phyloP scores from a whole-genome alignment of 2,888 invertebrate species.

The Drosophila diplacantha region DNA sequence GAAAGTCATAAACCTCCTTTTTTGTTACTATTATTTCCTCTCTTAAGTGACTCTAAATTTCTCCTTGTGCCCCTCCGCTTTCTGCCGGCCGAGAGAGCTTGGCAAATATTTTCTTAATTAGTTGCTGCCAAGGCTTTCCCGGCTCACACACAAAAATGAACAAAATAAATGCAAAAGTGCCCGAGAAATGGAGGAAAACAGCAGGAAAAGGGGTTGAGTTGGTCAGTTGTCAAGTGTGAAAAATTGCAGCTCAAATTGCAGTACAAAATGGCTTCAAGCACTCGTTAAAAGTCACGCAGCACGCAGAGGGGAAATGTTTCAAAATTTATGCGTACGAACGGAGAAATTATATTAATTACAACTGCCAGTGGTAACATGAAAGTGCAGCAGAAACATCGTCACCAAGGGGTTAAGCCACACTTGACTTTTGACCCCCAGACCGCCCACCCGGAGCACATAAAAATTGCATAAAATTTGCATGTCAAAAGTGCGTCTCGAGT shows the following conservation, averaged over 20 bases:
- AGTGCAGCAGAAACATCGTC: constrained; percentile 38
- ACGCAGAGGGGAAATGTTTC: constrained; percentile 46
- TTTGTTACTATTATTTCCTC: not conserved
- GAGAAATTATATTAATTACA: constrained; percentile 71
- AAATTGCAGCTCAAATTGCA: constrained; percentile 69
- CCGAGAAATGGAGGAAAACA: constrained; percentile 1
- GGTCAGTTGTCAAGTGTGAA: constrained; percentile 69
- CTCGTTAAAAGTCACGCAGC: constrained; percentile 71
- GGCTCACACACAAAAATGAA: constrained; percentile 6
- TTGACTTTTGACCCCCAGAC: constrained; percentile 24
- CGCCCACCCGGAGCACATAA: constrained; percentile 25
- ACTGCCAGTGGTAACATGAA: constrained; percentile 48
- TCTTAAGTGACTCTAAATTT: not conserved
- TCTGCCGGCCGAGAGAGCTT: constrained; percentile 44
- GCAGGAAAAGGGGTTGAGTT: constrained; percentile 15
- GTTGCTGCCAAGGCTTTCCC: constrained; percentile 52
- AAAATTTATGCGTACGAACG: constrained; percentile 72
- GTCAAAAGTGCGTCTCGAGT: constrained; percentile 66
- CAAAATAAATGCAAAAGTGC: constrained; percentile 10
- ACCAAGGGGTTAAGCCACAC: constrained; percentile 22
- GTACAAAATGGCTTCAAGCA: constrained; percentile 69
- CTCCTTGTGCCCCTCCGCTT: not conserved
- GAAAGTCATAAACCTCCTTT: not conserved
- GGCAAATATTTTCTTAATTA: constrained; percentile 70
- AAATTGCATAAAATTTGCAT: constrained; percentile 67